A percentile compares a stretch with the other conserved stretches of the same genome.
These are phyloP conservation scores for Andrena cerasifolii DNA, from an alignment of 1,140 invertebrate species.

Conservation along the genomic window DNA sequence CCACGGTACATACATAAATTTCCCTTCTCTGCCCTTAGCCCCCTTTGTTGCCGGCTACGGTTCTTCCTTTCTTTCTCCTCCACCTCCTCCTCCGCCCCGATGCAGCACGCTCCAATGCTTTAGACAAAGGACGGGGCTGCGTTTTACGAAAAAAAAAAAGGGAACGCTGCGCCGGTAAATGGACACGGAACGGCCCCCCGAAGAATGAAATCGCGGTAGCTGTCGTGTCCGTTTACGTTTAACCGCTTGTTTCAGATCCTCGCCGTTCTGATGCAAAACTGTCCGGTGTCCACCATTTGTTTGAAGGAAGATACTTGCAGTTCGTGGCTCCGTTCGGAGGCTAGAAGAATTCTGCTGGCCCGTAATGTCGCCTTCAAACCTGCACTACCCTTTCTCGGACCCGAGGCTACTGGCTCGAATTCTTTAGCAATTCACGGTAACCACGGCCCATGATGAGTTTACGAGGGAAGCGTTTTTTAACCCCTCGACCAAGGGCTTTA, in stretches of 20 bases:
- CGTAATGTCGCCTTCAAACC: constrained; percentile 10
- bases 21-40: constrained; percentile 51
- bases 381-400: constrained; percentile 29
- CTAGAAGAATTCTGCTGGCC: neutral
- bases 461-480: constrained; percentile 54
- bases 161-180: constrained; percentile 14
- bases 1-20: constrained; percentile 68
- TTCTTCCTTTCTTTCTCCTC: constrained; percentile 35
- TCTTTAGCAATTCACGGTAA: constrained; percentile 12
- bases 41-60: constrained; percentile 54
- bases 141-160: constrained; percentile 1
- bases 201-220: constrained; percentile 38
- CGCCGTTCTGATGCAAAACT: neutral
- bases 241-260: constrained; percentile 27
- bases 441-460: constrained; percentile 54
- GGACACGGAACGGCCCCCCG: constrained; percentile 22
- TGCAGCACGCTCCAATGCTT: constrained; percentile 40
- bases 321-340: too few species aligned
- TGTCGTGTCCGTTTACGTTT: constrained; percentile 50
- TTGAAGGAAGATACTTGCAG: too few species aligned
- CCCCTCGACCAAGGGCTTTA: constrained; percentile 37
- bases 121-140: constrained; percentile 56
- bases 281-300: too few species aligned
- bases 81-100: too few species aligned
- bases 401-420: constrained; percentile 10